Conservation (phyloP, 2,888 invertebrate species). For the Drosophila tripunctata region DNA sequence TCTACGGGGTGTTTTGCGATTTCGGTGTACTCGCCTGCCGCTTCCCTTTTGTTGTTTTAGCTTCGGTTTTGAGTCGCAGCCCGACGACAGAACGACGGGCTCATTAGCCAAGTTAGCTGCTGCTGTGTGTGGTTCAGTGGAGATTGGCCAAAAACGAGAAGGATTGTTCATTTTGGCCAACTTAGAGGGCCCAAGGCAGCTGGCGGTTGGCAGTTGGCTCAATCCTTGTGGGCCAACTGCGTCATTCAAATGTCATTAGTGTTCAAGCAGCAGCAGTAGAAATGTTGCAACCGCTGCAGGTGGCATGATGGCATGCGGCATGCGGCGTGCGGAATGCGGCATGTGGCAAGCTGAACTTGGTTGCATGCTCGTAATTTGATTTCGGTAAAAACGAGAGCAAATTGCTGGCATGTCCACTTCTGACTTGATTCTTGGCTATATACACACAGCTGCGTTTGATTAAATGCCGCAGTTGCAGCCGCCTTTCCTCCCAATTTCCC, state of each 20-base stretch:
- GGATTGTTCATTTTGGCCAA: neutral
- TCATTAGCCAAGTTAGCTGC: neutral
- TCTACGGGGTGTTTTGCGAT: too few species aligned
- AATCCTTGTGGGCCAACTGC: slow-evolving; percentile 22
- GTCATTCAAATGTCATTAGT: slow-evolving; percentile 80
- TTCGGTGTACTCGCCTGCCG: too few species aligned
- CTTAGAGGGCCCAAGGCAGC: neutral
- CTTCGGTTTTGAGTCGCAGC: neutral
- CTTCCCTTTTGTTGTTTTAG: neutral
- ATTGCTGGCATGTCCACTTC: slow-evolving; percentile 37
- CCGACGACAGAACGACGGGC: too few species aligned
- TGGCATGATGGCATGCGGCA: neutral
- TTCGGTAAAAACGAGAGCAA: slow-evolving; percentile 49
- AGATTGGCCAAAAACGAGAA: neutral
- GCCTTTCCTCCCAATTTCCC: slow-evolving; percentile 17
- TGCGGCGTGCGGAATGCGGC: slow-evolving; percentile 9
- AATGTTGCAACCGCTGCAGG: slow-evolving; percentile 13
- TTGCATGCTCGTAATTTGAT: slow-evolving; percentile 59
- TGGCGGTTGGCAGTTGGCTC: slow-evolving; percentile 5
- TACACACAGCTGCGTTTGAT: slow-evolving; percentile 75
- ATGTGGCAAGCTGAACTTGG: slow-evolving; percentile 20
- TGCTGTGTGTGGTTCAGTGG: neutral
- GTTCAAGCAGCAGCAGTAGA: too few species aligned
- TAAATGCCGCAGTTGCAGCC: slow-evolving; percentile 47
- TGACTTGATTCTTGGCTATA: slow-evolving; percentile 20